phyloP scores from a whole-genome alignment of 2,888 invertebrate genomes.

The Lamellibrachia satsuma region DNA sequence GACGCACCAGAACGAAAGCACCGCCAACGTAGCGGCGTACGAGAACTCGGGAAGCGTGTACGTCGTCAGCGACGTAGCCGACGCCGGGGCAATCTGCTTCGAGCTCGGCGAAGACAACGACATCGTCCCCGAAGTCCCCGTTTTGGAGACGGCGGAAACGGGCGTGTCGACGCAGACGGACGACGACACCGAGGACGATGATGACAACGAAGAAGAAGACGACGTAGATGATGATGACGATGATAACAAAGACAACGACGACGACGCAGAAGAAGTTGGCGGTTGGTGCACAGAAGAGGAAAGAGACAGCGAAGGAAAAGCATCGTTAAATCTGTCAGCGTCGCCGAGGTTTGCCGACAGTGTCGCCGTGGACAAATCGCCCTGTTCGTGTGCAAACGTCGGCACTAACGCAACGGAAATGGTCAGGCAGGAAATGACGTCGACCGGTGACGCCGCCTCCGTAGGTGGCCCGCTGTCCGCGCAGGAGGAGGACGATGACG shows the following conservation, averaged over 20 bases:
- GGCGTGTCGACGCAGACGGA: constrained; percentile 13
- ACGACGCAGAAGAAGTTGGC: not conserved
- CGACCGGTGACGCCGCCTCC: not conserved
- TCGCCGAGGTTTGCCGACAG: not conserved
- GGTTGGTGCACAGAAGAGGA: not conserved
- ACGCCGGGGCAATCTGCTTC: not conserved
- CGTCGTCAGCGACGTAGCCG: not conserved
- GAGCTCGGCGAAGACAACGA: not conserved
- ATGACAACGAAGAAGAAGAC: not conserved
- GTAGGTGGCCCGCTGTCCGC: not conserved
- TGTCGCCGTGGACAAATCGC: not conserved
- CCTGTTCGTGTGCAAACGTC: not conserved
- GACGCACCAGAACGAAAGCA: not conserved
- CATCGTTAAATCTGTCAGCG: not conserved
- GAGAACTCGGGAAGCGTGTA: not conserved
- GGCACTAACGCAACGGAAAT: not conserved
- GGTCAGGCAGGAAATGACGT: not conserved
- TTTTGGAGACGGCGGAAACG: not conserved
- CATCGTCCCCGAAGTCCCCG: not conserved
- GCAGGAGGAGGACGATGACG: not conserved
- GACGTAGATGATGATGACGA: not conserved
- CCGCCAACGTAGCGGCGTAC: not conserved
- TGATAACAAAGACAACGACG: not conserved
- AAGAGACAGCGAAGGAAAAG: not conserved
- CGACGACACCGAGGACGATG: not conserved